phyloP scores from a whole-genome alignment of 2,888 invertebrate species.

The Elmis aenea region DNA sequence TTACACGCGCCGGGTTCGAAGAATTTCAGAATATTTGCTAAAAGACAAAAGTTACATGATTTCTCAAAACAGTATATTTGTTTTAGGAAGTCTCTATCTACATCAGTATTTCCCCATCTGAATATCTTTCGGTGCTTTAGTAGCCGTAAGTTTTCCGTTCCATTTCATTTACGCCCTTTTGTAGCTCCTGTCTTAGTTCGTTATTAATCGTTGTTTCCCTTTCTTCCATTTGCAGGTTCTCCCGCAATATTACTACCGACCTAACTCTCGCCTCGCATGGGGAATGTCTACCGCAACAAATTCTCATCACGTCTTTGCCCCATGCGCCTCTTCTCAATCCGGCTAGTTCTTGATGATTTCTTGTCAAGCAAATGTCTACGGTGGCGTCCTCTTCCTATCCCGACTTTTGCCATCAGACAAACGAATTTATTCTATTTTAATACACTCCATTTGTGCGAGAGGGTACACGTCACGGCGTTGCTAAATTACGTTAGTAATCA shows the following conservation, averaged over 20 bases:
- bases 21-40: too few species aligned
- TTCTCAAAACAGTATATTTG: too few species aligned
- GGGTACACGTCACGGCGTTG: too few species aligned
- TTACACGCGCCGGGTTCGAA: too few species aligned
- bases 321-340: slow-evolving; percentile 23
- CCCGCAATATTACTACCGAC: slow-evolving; percentile 31
- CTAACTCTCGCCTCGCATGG: slow-evolving; percentile 32
- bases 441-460: background rate
- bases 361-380: slow-evolving; percentile 29
- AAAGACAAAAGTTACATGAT: too few species aligned
- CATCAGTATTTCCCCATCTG: too few species aligned
- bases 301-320: slow-evolving; percentile 33
- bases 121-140: too few species aligned
- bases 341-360: slow-evolving; percentile 25
- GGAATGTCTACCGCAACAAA: slow-evolving; percentile 33
- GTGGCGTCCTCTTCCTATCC: slow-evolving; percentile 15
- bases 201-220: slow-evolving; percentile 35
- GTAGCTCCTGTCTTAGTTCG: slow-evolving; percentile 27
- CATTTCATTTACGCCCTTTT: slow-evolving; percentile 30
- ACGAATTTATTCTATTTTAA: background rate
- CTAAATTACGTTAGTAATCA: too few species aligned
- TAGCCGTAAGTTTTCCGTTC: too few species aligned
- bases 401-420: slow-evolving; percentile 1
- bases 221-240: slow-evolving; percentile 29
- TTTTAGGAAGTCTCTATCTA: too few species aligned